Conservation (phyloP, 2,113 vertebrate species). For the Aegypius monachus region DNA sequence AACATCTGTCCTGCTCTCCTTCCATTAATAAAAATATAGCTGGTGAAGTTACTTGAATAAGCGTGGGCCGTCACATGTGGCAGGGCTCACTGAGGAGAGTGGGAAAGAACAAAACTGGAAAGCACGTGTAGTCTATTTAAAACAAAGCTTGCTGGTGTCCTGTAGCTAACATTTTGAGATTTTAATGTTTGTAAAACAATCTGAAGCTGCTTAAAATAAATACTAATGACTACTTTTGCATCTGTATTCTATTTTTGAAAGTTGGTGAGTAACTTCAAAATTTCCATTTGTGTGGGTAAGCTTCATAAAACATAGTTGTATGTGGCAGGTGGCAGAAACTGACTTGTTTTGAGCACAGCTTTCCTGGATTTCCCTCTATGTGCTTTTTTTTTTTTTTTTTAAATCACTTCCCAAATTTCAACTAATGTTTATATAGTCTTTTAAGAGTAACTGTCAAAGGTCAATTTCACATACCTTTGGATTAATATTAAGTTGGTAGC, state of each 20-base stretch:
- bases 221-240: constrained; percentile 44
- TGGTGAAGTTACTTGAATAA: constrained; percentile 50
- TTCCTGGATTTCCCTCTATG: constrained; percentile 18
- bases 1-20: background rate
- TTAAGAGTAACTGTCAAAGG: background rate
- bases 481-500: constrained; percentile 51
- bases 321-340: constrained; percentile 24
- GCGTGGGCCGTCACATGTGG: background rate
- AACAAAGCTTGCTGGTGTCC: constrained; percentile 63
- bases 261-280: constrained; percentile 57
- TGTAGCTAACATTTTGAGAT: constrained; percentile 56
- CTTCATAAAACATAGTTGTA: constrained; percentile 38
- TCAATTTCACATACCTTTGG: background rate
- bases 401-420: background rate
- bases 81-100: background rate
- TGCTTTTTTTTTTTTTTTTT: background rate
- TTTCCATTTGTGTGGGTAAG: constrained; percentile 57
- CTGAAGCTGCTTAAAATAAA: constrained; percentile 70
- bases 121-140: constrained; percentile 18
- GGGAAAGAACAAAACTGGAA: constrained; percentile 27
- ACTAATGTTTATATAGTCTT: background rate
- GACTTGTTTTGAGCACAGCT: constrained; percentile 42
- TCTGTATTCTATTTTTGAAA: constrained; percentile 66
- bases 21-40: constrained; percentile 4
- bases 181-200: constrained; percentile 20